A percentile compares a stretch with the other conserved stretches of the same genome.
Conservation (phyloP, 1,140 invertebrate species). For the Oryzaephilus surinamensis region DNA sequence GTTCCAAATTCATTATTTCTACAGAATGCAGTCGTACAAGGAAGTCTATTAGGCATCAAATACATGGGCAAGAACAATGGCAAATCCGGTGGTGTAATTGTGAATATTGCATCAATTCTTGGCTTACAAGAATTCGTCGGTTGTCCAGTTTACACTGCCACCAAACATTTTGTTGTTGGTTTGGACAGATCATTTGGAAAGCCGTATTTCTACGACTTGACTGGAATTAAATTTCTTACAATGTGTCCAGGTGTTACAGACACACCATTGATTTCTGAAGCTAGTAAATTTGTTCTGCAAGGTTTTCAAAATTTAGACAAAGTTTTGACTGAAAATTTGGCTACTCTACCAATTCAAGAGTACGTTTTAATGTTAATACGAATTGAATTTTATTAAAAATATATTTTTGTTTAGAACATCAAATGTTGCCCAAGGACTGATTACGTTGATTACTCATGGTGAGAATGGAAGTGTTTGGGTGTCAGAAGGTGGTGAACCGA, state of each 20-base stretch:
- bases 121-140: conserved; percentile 37
- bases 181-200: conserved; percentile 40
- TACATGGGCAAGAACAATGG: conserved; percentile 40
- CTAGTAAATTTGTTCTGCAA: conserved; percentile 24
- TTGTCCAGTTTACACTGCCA: conserved; percentile 39
- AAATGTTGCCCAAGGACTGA: conserved; percentile 38
- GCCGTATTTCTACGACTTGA: conserved; percentile 31
- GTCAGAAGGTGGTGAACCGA: conserved; percentile 38
- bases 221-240: conserved; percentile 37
- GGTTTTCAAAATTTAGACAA: conserved; percentile 36
- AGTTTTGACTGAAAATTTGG: conserved; percentile 29
- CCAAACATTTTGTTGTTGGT: conserved; percentile 44
- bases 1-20: conserved; percentile 6
- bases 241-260: conserved; percentile 37
- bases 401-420: conserved; percentile 32
- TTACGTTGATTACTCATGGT: conserved; percentile 40
- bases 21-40: conserved; percentile 37
- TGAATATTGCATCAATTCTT: conserved; percentile 38
- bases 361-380: conserved; percentile 7
- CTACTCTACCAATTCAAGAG: conserved; percentile 25
- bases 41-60: conserved; percentile 38
- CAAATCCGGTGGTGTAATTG: conserved; percentile 37
- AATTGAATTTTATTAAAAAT: neutral
- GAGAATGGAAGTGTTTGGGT: conserved; percentile 44
- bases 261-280: conserved; percentile 31